phyloP scores from a whole-genome alignment of 2,797 vertebrate genomes.

The Danio kyathit region DNA sequence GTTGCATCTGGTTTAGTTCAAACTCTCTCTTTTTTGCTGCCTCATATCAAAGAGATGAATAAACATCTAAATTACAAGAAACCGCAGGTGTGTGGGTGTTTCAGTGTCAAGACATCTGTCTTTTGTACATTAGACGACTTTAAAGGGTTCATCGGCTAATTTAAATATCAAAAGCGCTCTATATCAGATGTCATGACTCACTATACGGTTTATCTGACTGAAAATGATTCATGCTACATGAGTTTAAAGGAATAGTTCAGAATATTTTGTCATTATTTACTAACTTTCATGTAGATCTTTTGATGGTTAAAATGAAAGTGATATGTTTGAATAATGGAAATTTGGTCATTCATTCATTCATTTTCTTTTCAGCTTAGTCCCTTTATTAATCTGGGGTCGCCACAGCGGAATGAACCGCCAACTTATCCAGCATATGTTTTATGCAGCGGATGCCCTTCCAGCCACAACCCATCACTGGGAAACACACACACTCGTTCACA shows the following conservation, averaged over 20 bases:
- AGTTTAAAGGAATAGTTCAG: neutral
- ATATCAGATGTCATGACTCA: conserved; percentile 26
- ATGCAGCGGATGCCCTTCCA: too few relatives aligned
- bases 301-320: neutral
- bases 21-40: conserved; percentile 31
- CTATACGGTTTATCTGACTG: neutral
- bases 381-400: too few relatives aligned
- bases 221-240: neutral
- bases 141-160: neutral
- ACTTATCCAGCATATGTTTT: too few relatives aligned
- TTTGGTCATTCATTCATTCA: too few relatives aligned
- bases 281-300: neutral
- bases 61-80: conserved; percentile 37
- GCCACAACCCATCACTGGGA: too few relatives aligned
- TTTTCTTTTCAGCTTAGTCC: too few relatives aligned
- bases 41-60: conserved; percentile 41
- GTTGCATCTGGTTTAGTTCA: conserved; percentile 41
- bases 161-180: conserved; percentile 28
- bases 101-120: conserved; percentile 29
- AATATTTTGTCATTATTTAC: neutral
- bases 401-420: too few relatives aligned
- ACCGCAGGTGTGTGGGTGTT: conserved; percentile 27
- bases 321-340: neutral
- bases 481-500: too few relatives aligned
- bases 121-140: conserved; percentile 16